Evolutionary conservation across 2,888 invertebrate genomes (phyloP), one percentile per base, ranked within the genome.

Genomic region (Palloptera scutellata): DNA sequence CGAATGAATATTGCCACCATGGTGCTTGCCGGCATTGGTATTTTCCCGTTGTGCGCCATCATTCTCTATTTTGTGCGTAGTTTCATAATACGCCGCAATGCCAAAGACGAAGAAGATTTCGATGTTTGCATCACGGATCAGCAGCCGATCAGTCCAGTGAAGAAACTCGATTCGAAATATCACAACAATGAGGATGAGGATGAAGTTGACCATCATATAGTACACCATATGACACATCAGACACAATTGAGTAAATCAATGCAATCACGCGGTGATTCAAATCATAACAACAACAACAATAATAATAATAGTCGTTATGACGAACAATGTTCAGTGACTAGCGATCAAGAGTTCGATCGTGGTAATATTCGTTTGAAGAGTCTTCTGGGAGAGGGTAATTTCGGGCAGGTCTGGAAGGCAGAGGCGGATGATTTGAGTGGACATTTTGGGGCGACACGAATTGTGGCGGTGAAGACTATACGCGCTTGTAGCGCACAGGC

Each of bases 381-480:
- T 19, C 87, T 93, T 62, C 85, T 94, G 40, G 94, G 94, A 9
- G 92, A 94, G 84, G 94, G 94, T 45, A 93, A 94, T 83, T 94
- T 94, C 81, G 94, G 94, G 30, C 92, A 92, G 88, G 93, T 94
- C 17, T 93, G 93, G 92, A 92, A 93, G 84, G 94, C 93, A 4
- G 92, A 94, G 83, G 93, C 93, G 0, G 92, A 93, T 75, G 92
- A 93, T 77, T 86, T 93, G 66, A 90, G 90, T 58, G 92, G 91
- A 0, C 92, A 92, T 77, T 89, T 91, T 73, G 92, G 92, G 0
- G 87, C 92, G 70, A 92, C 93, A 19, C 87, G 92, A 67, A 88
- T 92, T 70, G 94, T 94, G n/a, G 94, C 94, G 5, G 94, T 94
- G 9, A 94, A 94, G 83, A 92, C 91, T 11, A 91, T 93, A 64